Evolutionary conservation across 2,888 invertebrate genomes (phyloP).

Genomic region (Eupithecia subfuscata): DNA sequence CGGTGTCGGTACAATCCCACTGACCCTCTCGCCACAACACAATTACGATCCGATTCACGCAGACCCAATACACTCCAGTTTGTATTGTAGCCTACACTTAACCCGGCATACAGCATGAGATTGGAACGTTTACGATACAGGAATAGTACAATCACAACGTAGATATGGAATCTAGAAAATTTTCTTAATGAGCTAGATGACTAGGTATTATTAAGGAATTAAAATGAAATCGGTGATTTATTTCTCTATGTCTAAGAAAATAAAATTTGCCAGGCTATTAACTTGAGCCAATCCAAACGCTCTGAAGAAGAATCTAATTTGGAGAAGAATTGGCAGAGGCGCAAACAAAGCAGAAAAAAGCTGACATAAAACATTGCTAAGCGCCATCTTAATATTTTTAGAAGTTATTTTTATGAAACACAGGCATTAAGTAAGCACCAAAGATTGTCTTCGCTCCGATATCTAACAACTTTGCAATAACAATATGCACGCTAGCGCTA

Average conservation of each 20-base stretch:
- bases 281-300: not conserved
- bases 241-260: not conserved
- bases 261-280: no score
- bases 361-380: not conserved
- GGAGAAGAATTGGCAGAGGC: not conserved
- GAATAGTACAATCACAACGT: not conserved
- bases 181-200: not conserved
- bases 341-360: not conserved
- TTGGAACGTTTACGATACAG: not conserved
- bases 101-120: constrained; percentile 2
- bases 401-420: not conserved
- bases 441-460: not conserved
- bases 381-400: no score
- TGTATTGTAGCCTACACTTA: constrained; percentile 29
- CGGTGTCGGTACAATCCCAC: constrained; percentile 1
- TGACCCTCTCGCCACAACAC: constrained; percentile 28
- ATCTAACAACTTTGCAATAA: not conserved
- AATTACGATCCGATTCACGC: constrained; percentile 27
- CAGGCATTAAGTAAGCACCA: not conserved
- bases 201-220: not conserved
- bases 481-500: not conserved
- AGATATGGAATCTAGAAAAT: not conserved
- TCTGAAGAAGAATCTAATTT: not conserved
- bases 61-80: constrained; percentile 23
- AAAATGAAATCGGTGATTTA: not conserved